A percentile compares a stretch with the other conserved stretches of the same genome.
Evolutionary conservation across 2,888 invertebrate species (phyloP).

Genomic region (Alentia gelatinosa): DNA sequence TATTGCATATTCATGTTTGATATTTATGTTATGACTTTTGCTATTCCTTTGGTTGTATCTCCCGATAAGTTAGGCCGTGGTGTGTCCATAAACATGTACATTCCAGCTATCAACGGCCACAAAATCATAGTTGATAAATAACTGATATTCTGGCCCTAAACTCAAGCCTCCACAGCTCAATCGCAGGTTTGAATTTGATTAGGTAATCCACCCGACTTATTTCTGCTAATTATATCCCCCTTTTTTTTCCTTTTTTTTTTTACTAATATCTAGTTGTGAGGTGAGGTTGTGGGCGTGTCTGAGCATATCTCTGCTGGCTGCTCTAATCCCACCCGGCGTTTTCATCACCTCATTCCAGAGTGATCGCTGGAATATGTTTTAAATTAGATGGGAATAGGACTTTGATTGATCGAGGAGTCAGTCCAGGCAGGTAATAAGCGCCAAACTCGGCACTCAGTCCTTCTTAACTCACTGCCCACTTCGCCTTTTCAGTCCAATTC

Average conservation of each 20-base stretch:
- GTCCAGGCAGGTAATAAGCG: slow-evolving; percentile 18
- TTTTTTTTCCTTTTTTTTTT: not conserved
- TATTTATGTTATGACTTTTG: too few relatives aligned
- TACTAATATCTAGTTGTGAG: not conserved
- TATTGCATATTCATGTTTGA: too few relatives aligned
- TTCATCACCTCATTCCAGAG: not conserved
- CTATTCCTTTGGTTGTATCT: not conserved
- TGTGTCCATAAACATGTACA: not conserved
- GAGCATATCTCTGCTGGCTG: not conserved
- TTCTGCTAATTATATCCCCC: slow-evolving; percentile 5
- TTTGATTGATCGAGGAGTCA: slow-evolving; percentile 29
- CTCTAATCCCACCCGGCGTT: not conserved
- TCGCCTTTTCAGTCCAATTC: not conserved
- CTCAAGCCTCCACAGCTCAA: too few relatives aligned
- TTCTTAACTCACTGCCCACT: not conserved
- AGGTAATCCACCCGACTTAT: not conserved
- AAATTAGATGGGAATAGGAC: slow-evolving; percentile 17
- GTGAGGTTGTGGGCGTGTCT: not conserved
- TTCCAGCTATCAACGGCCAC: too few relatives aligned
- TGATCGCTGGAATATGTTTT: slow-evolving; percentile 41
- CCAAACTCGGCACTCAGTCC: not conserved
- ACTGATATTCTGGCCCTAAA: not conserved
- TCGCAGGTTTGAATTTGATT: not conserved
- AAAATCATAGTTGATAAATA: not conserved
- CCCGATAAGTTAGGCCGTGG: not conserved